A percentile compares a stretch with the other conserved stretches of the same genome.
Conservation (phyloP, 2,797 vertebrate species). For the Phoxinus dragarum region DNA sequence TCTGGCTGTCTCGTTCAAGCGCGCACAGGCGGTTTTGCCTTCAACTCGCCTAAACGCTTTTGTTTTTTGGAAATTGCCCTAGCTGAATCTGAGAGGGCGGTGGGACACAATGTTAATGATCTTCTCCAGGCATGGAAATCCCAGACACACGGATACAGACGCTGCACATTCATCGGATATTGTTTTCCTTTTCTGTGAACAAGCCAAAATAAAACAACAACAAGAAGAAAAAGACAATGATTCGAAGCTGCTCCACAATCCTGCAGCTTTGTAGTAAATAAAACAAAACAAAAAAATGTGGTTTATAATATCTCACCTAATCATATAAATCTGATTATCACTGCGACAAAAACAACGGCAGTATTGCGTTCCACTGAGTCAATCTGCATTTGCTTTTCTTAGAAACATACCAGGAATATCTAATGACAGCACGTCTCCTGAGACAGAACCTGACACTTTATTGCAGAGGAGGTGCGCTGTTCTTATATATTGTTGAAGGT, state of each 20-base stretch:
- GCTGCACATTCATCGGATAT: constrained; percentile 54
- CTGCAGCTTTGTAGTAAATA: constrained; percentile 53
- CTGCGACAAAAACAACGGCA: constrained; percentile 41
- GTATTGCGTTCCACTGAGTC: constrained; percentile 41
- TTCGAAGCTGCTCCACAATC: constrained; percentile 27
- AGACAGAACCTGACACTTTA: constrained; percentile 49
- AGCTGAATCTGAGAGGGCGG: constrained; percentile 68
- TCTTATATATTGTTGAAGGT: constrained; percentile 36
- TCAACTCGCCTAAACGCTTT: constrained; percentile 72
- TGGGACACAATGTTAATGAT: constrained; percentile 79
- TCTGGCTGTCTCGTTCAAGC: constrained; percentile 28
- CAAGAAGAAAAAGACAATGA: constrained; percentile 50
- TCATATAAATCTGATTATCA: constrained; percentile 50
- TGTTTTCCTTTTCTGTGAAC: constrained; percentile 55
- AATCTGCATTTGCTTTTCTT: constrained; percentile 50
- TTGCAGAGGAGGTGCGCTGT: constrained; percentile 22
- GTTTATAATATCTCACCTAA: constrained; percentile 47
- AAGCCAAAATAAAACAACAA: constrained; percentile 38
- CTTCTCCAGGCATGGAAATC: constrained; percentile 77
- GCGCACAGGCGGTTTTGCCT: constrained; percentile 37
- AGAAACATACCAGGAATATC: constrained; percentile 35
- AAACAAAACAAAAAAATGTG: background rate
- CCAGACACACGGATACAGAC: constrained; percentile 68
- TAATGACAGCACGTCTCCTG: constrained; percentile 52
- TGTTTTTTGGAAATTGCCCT: constrained; percentile 70